A percentile compares a stretch with the other conserved stretches of the same genome.
Conservation (phyloP, 2,888 invertebrate genomes). For the Melanostoma scalare region DNA sequence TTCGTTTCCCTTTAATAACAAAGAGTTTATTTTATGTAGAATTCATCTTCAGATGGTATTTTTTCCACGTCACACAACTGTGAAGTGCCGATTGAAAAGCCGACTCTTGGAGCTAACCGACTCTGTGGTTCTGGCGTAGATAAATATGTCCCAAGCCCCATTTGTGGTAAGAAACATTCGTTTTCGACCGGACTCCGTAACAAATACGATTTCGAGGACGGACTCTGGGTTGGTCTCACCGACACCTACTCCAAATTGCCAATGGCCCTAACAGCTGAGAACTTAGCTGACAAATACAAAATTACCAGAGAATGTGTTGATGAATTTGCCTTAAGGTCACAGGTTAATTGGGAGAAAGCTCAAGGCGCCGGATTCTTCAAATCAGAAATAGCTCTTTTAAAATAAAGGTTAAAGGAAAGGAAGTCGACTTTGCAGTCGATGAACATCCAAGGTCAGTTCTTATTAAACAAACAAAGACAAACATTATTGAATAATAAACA, state of each 20-base stretch:
- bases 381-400: constrained; percentile 93
- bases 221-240: constrained; percentile 93
- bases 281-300: constrained; percentile 92
- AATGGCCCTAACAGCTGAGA: constrained; percentile 98
- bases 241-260: constrained; percentile 95
- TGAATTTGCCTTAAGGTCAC: constrained; percentile 91
- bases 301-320: constrained; percentile 93
- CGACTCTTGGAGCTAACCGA: constrained; percentile 94
- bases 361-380: constrained; percentile 94
- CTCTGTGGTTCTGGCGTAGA: constrained; percentile 98
- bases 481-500: constrained; percentile 4
- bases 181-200: constrained; percentile 92
- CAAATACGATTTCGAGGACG: constrained; percentile 91
- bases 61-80: constrained; percentile 92
- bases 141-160: constrained; percentile 97
- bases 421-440: constrained; percentile 90
- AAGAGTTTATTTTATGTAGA: too few species aligned
- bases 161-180: constrained; percentile 92
- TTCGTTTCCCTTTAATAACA: too few species aligned
- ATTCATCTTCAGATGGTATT: constrained; percentile 92
- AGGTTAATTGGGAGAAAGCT: constrained; percentile 93
- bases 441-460: constrained; percentile 89
- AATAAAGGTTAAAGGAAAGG: constrained; percentile 91
- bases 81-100: constrained; percentile 92
- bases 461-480: too few species aligned